phyloP scores from a whole-genome alignment of 2,888 invertebrate species.

The Macropis europaea region DNA sequence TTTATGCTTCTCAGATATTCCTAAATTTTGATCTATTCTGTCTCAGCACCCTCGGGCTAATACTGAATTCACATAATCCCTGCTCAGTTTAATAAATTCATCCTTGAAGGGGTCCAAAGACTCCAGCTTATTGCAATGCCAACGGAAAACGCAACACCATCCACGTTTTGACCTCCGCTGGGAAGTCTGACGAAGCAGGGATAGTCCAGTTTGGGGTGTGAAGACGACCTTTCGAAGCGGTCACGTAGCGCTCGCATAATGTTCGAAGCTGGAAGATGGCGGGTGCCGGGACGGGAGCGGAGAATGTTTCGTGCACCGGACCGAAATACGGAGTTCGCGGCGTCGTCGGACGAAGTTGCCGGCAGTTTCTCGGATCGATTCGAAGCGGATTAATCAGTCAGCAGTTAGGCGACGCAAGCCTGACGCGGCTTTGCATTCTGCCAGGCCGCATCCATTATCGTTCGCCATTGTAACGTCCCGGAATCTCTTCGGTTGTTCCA shows the following conservation, averaged over 20 bases:
- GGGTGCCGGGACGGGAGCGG: conserved; percentile 4
- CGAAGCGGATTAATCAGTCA: conserved; percentile 53
- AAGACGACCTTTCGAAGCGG: no score
- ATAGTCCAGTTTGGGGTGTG: no score
- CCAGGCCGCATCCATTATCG: conserved; percentile 52
- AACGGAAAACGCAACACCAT: no score
- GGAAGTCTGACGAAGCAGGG: no score
- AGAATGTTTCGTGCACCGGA: conserved; percentile 2
- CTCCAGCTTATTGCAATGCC: no score
- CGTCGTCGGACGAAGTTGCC: conserved; percentile 13
- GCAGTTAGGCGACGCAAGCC: conserved; percentile 28
- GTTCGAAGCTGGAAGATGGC: background rate
- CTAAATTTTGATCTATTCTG: no score
- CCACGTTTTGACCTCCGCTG: background rate
- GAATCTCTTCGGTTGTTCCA: conserved; percentile 19
- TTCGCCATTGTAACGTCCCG: conserved; percentile 27
- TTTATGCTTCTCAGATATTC: no score
- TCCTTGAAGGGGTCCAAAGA: no score
- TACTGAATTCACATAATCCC: no score
- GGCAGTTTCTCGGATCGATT: conserved; percentile 40
- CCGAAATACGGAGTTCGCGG: background rate
- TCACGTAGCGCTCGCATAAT: no score
- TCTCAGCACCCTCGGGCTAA: no score
- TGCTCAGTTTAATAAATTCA: no score
- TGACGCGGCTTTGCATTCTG: conserved; percentile 32